phyloP scores from a whole-genome alignment of 1,140 invertebrate species.

The Aphelenchoides fujianensis region DNA sequence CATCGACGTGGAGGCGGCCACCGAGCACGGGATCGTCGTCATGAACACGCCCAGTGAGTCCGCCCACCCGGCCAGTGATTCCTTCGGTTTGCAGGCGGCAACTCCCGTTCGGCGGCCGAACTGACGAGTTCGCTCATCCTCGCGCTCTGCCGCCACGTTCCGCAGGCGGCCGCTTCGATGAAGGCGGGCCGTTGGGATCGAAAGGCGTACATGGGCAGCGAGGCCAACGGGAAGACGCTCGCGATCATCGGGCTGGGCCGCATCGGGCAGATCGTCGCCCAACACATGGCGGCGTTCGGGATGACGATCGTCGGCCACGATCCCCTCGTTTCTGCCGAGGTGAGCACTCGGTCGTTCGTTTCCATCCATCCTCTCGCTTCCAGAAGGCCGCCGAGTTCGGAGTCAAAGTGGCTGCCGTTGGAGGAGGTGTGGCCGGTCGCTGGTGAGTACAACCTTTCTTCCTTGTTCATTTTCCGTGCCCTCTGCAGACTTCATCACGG shows the following conservation, averaged over 20 bases:
- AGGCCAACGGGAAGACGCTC: constrained; percentile 77
- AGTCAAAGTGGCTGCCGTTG: constrained; percentile 74
- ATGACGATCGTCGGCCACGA: constrained; percentile 93
- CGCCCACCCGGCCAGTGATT: constrained; percentile 1
- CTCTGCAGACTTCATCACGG: constrained; percentile 94
- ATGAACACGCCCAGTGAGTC: constrained; percentile 70
- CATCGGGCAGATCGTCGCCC: constrained; percentile 87
- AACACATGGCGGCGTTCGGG: constrained; percentile 87
- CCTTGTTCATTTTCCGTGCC: too few species aligned
- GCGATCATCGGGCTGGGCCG: constrained; percentile 88
- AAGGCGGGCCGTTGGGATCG: constrained; percentile 86
- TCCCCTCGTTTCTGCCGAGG: constrained; percentile 77
- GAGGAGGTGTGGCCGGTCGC: constrained; percentile 85
- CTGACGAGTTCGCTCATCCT: constrained; percentile 85
- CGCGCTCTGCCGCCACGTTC: constrained; percentile 76
- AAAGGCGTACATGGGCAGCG: constrained; percentile 80
- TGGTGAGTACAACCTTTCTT: too few species aligned
- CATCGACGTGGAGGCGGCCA: constrained; percentile 84
- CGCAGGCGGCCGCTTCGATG: constrained; percentile 77
- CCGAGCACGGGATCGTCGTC: constrained; percentile 79
- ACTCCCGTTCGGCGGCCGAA: constrained; percentile 68
- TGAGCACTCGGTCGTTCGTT: constrained; percentile 38
- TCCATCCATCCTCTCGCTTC: constrained; percentile 12
- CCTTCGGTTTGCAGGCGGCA: constrained; percentile 1
- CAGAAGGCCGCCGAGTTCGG: constrained; percentile 71